Evolutionary conservation across 2,113 vertebrate species (phyloP).

Genomic region (Raja brachyura): DNA sequence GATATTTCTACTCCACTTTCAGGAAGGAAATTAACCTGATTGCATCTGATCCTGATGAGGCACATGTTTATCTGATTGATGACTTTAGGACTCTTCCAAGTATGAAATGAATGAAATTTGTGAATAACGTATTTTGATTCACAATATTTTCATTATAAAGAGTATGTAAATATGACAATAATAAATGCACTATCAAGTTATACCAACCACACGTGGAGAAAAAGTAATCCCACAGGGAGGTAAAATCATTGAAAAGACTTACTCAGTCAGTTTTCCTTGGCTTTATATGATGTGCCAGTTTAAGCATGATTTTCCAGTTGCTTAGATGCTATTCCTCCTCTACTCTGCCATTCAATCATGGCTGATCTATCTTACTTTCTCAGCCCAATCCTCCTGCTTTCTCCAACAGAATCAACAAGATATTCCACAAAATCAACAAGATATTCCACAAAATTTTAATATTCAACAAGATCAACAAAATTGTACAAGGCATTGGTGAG

Average conservation of each 20-base stretch:
- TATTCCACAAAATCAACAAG: no score
- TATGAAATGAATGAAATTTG: not conserved
- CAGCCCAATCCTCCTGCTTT: no score
- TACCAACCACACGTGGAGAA: no score
- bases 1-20: slow-evolving; percentile 60
- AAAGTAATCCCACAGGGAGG: not conserved
- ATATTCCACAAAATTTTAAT: no score
- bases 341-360: no score
- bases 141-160: not conserved
- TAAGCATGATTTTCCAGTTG: not conserved
- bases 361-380: no score
- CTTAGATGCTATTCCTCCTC: not conserved
- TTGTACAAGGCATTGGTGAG: no score
- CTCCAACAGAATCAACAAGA: no score
- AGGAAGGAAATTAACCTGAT: slow-evolving; percentile 66
- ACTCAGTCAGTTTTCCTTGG: not conserved
- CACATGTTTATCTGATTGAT: slow-evolving; percentile 68
- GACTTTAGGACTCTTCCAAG: slow-evolving; percentile 67
- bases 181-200: not conserved
- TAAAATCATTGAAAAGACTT: not conserved
- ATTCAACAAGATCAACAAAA: no score
- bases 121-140: not conserved
- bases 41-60: slow-evolving; percentile 65
- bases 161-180: not conserved
- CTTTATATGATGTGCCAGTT: not conserved